These are phyloP conservation scores for Irena cyanogastra DNA, from an alignment of 2,113 vertebrate species.

Conservation along the genomic window DNA sequence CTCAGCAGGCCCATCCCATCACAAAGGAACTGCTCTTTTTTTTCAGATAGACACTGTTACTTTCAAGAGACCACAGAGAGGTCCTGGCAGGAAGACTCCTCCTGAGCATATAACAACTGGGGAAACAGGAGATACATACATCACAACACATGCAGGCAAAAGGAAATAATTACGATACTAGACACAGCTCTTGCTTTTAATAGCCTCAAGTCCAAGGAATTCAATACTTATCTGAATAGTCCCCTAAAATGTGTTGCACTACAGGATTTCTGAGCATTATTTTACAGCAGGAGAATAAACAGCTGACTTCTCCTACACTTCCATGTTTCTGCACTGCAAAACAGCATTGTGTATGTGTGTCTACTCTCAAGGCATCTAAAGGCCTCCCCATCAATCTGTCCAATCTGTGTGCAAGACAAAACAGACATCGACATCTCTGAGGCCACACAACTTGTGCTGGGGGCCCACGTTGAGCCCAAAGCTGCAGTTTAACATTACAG, in stretches of 20 bases:
- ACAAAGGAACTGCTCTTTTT: neutral
- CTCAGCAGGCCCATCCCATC: neutral
- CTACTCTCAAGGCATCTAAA: neutral
- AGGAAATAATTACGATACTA: neutral
- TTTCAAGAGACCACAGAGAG: neutral
- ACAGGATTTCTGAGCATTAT: neutral
- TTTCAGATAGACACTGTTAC: neutral
- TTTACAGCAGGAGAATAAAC: neutral
- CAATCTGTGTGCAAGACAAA: neutral
- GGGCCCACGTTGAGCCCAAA: fast-evolving
- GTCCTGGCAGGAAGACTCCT: neutral
- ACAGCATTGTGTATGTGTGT: fast-evolving
- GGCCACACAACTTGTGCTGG: neutral
- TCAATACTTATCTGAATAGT: neutral
- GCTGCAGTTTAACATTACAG: neutral
- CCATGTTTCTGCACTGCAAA: neutral
- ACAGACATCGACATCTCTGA: fast-evolving
- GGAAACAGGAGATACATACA: neutral
- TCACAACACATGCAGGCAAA: fast-evolving
- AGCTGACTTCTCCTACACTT: neutral
- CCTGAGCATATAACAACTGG: neutral
- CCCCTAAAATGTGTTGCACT: neutral
- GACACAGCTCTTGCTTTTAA: neutral
- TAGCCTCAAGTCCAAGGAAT: neutral
- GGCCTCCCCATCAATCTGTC: neutral